These are phyloP conservation scores for Haliclona indistincta DNA, from an alignment of 37 sponge, comb jelly and placozoan species.

Conservation along the genomic window DNA sequence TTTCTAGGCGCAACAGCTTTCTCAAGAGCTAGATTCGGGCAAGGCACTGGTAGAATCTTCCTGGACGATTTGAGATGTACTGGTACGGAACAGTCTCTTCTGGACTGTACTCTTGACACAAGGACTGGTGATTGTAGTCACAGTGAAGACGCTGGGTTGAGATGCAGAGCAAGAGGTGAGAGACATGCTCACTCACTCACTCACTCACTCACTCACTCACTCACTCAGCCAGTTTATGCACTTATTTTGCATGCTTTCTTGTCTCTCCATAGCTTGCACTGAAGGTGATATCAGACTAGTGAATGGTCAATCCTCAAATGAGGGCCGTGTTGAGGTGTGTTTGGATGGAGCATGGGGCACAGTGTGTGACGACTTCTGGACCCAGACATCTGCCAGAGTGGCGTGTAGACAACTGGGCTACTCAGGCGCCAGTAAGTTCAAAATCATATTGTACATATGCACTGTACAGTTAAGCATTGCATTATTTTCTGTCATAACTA, in stretches of 20 bases:
- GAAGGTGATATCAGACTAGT: not conserved
- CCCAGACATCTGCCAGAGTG: not conserved
- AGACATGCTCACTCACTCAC: no score
- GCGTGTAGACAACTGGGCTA: conserved; percentile 7
- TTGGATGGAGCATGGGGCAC: conserved; percentile 3
- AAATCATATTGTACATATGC: no score
- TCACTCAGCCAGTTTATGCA: no score
- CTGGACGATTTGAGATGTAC: not conserved
- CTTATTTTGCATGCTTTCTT: no score
- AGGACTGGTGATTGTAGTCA: not conserved
- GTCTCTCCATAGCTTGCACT: not conserved
- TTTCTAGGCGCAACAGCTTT: not conserved
- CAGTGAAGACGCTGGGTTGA: not conserved
- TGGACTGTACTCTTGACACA: not conserved
- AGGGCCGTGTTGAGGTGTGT: conserved; percentile 9
- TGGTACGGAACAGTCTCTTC: not conserved
- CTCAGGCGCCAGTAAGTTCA: no score
- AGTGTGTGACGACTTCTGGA: conserved; percentile 12
- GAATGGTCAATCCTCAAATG: not conserved
- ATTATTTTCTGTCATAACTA: no score
- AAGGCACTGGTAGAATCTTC: not conserved
- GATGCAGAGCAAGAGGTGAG: no score
- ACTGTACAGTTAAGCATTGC: not conserved
- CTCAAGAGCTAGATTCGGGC: not conserved
- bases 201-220: no score